Conservation (phyloP, 2,113 vertebrate genomes). For the Orientallactaga bullata region DNA sequence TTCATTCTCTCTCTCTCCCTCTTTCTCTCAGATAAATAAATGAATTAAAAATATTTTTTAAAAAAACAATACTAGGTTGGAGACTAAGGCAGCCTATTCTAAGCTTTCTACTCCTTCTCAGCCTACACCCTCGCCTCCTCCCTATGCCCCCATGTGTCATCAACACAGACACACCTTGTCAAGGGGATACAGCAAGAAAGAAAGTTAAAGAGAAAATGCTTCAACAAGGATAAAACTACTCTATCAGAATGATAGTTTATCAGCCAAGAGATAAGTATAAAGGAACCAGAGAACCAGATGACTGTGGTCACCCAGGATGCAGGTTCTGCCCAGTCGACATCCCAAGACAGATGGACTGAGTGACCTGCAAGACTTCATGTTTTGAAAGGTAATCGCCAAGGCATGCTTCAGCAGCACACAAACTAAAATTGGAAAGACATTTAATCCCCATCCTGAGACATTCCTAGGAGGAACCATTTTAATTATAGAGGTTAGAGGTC, state of each 20-base stretch:
- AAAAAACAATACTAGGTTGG: not conserved
- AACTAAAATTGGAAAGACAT: too few species aligned
- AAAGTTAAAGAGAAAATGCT: not conserved
- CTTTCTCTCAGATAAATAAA: too few species aligned
- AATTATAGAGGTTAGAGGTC: not conserved
- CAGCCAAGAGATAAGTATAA: not conserved
- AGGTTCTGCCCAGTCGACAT: not conserved
- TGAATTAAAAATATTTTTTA: too few species aligned
- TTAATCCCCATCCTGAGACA: not conserved
- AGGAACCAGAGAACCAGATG: not conserved
- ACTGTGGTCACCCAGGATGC: not conserved
- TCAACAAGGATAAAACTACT: not conserved
- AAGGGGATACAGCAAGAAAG: not conserved
- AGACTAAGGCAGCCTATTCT: not conserved
- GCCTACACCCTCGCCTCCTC: not conserved
- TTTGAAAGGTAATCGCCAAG: not conserved
- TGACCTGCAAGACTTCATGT: not conserved
- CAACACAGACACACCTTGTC: not conserved
- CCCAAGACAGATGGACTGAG: not conserved
- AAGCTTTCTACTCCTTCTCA: constrained; percentile 6
- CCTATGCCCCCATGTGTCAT: not conserved
- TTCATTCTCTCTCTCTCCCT: too few species aligned
- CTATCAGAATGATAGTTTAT: not conserved
- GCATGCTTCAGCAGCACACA: too few species aligned
- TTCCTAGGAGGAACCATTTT: too few species aligned